Evolutionary conservation across 2,888 invertebrate species (phyloP).

Genomic region (Sesia apiformis): DNA sequence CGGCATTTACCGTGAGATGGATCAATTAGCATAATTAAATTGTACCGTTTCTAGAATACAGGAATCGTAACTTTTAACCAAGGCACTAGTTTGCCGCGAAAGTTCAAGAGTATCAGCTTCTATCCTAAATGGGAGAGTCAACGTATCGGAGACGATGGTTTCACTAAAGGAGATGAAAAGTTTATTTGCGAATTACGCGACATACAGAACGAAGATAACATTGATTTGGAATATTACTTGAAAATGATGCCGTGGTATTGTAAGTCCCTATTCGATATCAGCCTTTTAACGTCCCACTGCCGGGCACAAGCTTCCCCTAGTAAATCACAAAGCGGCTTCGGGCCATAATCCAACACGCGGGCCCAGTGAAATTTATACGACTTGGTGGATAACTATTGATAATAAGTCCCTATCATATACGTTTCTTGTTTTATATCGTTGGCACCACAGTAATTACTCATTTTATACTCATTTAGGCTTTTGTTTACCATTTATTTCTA

Average conservation of each 20-base stretch:
- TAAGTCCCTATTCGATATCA: slow-evolving; percentile 13
- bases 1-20: no score
- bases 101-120: slow-evolving; percentile 31
- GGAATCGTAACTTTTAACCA: slow-evolving; percentile 27
- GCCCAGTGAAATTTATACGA: no score
- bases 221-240: slow-evolving; percentile 34
- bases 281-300: no score
- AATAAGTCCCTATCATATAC: no score
- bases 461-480: no score
- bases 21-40: not conserved
- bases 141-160: slow-evolving; percentile 25
- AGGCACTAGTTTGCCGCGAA: slow-evolving; percentile 22
- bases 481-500: no score
- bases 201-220: slow-evolving; percentile 31
- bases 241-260: slow-evolving; percentile 11
- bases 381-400: no score
- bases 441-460: no score
- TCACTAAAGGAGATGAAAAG: slow-evolving; percentile 35
- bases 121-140: slow-evolving; percentile 51
- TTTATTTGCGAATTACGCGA: slow-evolving; percentile 23
- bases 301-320: no score
- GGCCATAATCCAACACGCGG: no score
- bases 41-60: slow-evolving; percentile 21
- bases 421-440: no score
- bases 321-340: no score